These are phyloP conservation scores for Lordiphosa andalusiaca DNA, from an alignment of 2,888 invertebrate genomes.

Conservation along the genomic window DNA sequence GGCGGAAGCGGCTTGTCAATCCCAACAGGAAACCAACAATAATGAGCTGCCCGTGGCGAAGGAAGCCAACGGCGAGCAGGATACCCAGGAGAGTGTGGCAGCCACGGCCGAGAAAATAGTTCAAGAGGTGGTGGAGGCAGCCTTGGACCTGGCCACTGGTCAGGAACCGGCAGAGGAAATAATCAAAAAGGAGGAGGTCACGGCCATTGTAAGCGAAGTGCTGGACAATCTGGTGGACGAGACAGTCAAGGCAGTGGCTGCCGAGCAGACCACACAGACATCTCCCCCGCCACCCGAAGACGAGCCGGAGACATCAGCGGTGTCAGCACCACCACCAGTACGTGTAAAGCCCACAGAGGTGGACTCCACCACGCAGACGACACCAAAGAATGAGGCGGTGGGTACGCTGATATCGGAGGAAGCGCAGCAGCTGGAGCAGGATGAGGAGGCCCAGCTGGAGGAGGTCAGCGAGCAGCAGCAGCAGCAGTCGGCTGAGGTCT, in stretches of 20 bases:
- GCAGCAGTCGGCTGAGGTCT: slow-evolving; percentile 23
- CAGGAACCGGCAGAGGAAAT: slow-evolving; percentile 2
- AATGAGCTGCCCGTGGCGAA: slow-evolving; percentile 46
- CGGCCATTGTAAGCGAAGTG: slow-evolving; percentile 65
- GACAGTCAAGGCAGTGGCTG: slow-evolving; percentile 52
- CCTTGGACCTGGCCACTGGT: slow-evolving; percentile 48
- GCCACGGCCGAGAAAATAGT: slow-evolving; percentile 66
- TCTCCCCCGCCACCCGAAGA: slow-evolving; percentile 28
- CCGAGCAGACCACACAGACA: slow-evolving; percentile 47
- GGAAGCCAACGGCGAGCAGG: background rate
- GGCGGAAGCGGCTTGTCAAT: slow-evolving; percentile 29
- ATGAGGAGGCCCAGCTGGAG: slow-evolving; percentile 43
- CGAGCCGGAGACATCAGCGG: slow-evolving; percentile 19
- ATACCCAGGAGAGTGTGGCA: slow-evolving; percentile 33
- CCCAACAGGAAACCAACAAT: slow-evolving; percentile 53
- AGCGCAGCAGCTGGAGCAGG: slow-evolving; percentile 66
- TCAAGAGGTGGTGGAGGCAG: slow-evolving; percentile 69
- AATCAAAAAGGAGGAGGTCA: slow-evolving; percentile 46
- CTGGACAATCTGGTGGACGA: slow-evolving; percentile 66
- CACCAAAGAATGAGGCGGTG: slow-evolving; percentile 67
- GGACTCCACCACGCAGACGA: slow-evolving; percentile 76
- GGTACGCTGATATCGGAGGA: slow-evolving; percentile 16
- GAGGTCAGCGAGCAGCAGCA: slow-evolving; percentile 45
- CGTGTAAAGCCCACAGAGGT: slow-evolving; percentile 63
- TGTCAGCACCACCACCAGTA: background rate